Evolutionary conservation across 2,113 vertebrate species (phyloP), one percentile per base, ranked within the genome.

Genomic region (Girardinichthys multiradiatus): DNA sequence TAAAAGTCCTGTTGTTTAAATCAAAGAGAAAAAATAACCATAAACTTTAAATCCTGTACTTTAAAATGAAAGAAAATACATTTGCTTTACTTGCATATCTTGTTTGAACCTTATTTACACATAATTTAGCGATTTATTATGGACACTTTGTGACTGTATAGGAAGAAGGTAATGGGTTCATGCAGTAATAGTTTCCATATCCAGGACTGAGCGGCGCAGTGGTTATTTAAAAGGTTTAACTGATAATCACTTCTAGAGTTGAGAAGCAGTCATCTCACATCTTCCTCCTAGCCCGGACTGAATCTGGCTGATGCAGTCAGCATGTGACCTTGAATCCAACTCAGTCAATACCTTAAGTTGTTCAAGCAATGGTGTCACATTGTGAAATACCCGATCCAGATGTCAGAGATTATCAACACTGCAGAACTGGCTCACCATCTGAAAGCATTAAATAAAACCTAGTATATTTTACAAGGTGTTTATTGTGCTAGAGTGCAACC

Each of bases 241-340:
- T 51, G 31, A 61, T 78, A 70, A 67, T 85, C 19, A 64, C 74
- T 84, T 69, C 57, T 42, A 61, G 61, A 76, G 63, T 51, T 58
- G 57, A 37, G 66, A 58, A 37, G 65, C 64, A 57, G 69, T 30
- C 24, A 0, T 64, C 70, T 35, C 42, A 72, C 70, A 9, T 57
- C 31, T 21, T 75, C 72, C 42, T 67, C 17, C 42, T 17, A 45
- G 42, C 64, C 68, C 63, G 30, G 45, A 57, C 80, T 48, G 59
- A 83, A 74, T 59, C 21, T 14, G 17, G 73, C 45, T 39, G 81
- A 87, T 54, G 74, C 64, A 83, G 72, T 85, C 63, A 57, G 67
- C 64, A 68, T 70, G 79, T 73, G 80, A 89, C 90, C 88, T 87
- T 87, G 87, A 89, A 71, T 87, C 73, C 54, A 76, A 73, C 71